Percentiles rank a stretch among this genome's conserved stretches.
Evolutionary conservation across 2,888 invertebrate species (phyloP).

Genomic region (Psylliodes chrysocephalus): DNA sequence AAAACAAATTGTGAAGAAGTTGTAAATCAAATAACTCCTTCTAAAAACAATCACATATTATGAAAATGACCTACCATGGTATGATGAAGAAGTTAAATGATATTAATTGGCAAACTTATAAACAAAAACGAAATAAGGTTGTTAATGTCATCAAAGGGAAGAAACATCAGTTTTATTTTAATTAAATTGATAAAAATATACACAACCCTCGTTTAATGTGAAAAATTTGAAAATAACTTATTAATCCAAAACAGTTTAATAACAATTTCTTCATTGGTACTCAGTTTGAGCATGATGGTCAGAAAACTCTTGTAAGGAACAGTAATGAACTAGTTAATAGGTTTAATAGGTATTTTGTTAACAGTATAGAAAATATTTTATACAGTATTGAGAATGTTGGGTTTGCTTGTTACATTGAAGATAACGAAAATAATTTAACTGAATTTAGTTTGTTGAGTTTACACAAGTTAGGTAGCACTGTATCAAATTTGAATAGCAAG

Average conservation of each 20-base stretch:
- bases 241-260: slow-evolving; percentile 6
- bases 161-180: slow-evolving; percentile 14
- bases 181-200: slow-evolving; percentile 17
- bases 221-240: slow-evolving; percentile 9
- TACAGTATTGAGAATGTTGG: not conserved
- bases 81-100: slow-evolving; percentile 17
- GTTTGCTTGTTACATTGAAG: not conserved
- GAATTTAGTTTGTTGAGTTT: no score
- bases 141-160: slow-evolving; percentile 17
- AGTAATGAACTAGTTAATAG: not conserved
- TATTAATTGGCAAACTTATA: slow-evolving; percentile 13
- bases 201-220: slow-evolving; percentile 8
- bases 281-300: slow-evolving; percentile 5
- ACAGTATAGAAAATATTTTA: no score
- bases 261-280: slow-evolving; percentile 7
- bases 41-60: not conserved
- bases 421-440: no score
- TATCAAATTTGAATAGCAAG: no score
- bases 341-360: no score
- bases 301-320: slow-evolving; percentile 7
- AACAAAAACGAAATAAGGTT: slow-evolving; percentile 11
- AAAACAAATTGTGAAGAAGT: no score
- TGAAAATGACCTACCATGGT: slow-evolving; percentile 20
- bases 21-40: not conserved
- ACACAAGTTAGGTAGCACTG: no score